Base-by-base conservation (phyloP, 2,797 vertebrate genomes). In the Percopsis omiscomaycus region DNA sequence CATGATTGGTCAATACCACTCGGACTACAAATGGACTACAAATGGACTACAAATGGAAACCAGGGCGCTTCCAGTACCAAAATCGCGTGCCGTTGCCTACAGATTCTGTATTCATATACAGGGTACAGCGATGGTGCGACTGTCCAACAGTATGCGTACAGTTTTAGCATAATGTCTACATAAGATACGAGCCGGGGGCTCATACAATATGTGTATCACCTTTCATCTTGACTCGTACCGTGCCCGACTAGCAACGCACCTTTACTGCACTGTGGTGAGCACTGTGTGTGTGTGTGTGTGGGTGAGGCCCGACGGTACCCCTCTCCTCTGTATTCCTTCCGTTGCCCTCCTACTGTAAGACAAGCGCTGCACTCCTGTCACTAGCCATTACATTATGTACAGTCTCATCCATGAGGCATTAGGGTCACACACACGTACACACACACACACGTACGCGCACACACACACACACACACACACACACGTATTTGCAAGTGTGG, bases 311-410 rank as follows among this genome's bases (percentile, higher is more conserved):
- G 51, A 10, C 42, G 15, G 61, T 70, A 29, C 45, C 5, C 16
- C 0, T 54, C 59, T 63, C 68, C 49, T 84, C 68, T 68, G 68
- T 80, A 79, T 84, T 84, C 74, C 58, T 61, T 46, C 46, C 61
- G 51, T 74, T 37, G 61, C 32, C 14, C 29, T 71, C 66, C 69
- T 54, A 55, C 73, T 78, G 57, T 73, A 79, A 84, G 69, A 60
- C 69, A 62, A 73, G 69, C 63, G 56, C 70, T 64, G 69, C 69
- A 30, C 54, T 61, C 66, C 82, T 84, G 77, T 85, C 76, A 73
- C 58, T 68, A 69, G 59, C 52, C 70, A 71, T 85, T 82, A 75
- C 61, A 67, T 66, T 30, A 4, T 73, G 74, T 71, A 77, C 62
- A 78, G 52, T 55, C 57, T 47, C 29, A 52, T 78, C 63, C 54